Base-by-base conservation (phyloP, 2,888 invertebrate genomes). In the Calameuta idolon region DNA sequence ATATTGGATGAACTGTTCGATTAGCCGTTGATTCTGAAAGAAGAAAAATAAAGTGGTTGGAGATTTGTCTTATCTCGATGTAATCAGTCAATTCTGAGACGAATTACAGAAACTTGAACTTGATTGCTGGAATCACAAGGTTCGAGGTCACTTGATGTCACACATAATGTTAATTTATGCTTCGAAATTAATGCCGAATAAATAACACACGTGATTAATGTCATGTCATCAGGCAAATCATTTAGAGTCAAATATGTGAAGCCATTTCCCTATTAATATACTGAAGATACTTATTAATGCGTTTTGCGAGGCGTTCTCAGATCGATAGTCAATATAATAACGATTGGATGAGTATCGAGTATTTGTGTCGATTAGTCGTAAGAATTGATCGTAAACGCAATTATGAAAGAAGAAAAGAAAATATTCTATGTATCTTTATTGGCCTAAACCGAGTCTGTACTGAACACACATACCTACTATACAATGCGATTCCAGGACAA, bases 391-490 rank as follows among this genome's bases (percentile, higher is more conserved):
- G 35, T 74, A 12, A 74, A 74, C 12, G 74, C 74, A 74, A 9
- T 9, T 55, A 23, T 55, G 5, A 23, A 55, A 55, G 5, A 23
- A 1, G 15, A 23, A 23, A 74, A 34, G 15, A 12, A 35, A 35
- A 74, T 74, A n/a, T 74, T 74, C 37, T 12, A 80, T 77, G 79
- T 85, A 81, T 85, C 76, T 81, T 85, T 77, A 78, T 85, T 85
- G 87, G 87, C 87, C 88, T 88, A 88, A 87, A 79, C 77, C 73
- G 33, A 81, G 69, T 82, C 79, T 81, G 76, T 81, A 83, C 78
- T 74, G 78, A 75, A 81, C 79, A 74, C 35, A 81, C 74, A 77
- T 80, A 77, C 76, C 74, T 75, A 81, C 79, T 71, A 76, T 80
- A 81, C 79, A 76, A 76, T 78, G 75, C 74, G 75, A 82, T 80